phyloP scores from a whole-genome alignment of 2,888 invertebrate species.

The Tiphia femorata region DNA sequence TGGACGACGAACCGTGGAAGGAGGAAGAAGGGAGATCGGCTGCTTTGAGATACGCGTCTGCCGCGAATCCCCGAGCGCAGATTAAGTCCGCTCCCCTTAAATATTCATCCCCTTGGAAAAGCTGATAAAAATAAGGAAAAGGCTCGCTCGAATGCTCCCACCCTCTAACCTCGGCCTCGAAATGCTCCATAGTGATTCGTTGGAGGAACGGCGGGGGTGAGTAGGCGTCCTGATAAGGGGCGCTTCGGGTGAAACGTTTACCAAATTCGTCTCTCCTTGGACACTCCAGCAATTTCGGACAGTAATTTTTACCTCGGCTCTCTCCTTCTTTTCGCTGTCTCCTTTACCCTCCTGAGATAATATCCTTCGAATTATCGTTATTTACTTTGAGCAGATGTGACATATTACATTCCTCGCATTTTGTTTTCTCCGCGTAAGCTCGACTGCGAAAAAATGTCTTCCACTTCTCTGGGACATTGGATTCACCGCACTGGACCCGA shows the following conservation, averaged over 20 bases:
- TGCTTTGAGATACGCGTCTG: conserved; percentile 58
- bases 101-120: conserved; percentile 72
- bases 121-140: conserved; percentile 72
- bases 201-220: too few relatives aligned
- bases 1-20: background rate
- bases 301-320: background rate
- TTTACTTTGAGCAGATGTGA: too few relatives aligned
- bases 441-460: too few relatives aligned
- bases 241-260: too few relatives aligned
- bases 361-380: background rate
- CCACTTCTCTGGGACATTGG: too few relatives aligned
- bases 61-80: conserved; percentile 72
- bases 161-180: conserved; percentile 11
- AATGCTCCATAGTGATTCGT: conserved; percentile 25
- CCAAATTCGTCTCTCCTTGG: too few relatives aligned
- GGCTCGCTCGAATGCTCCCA: conserved; percentile 37
- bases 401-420: too few relatives aligned
- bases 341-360: too few relatives aligned
- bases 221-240: too few relatives aligned
- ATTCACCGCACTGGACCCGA: too few relatives aligned
- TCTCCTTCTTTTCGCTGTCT: too few relatives aligned
- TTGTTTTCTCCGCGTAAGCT: too few relatives aligned
- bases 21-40: conserved; percentile 37
- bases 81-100: conserved; percentile 74
- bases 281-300: background rate